These are phyloP conservation scores for Maniola hyperantus DNA, from an alignment of 2,888 invertebrate species.

Conservation along the genomic window DNA sequence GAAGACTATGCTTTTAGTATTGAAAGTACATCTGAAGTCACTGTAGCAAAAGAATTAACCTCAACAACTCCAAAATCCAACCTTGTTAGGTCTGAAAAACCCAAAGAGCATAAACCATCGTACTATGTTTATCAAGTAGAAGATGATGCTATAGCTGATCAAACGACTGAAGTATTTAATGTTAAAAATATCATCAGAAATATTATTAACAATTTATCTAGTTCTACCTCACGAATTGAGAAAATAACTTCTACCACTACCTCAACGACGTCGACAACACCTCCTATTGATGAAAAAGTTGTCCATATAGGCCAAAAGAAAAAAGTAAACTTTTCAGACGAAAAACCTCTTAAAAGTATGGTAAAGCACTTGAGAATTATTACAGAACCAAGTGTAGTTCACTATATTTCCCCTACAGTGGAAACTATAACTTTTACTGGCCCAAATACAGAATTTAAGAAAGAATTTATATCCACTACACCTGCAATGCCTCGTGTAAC, in stretches of 20 bases:
- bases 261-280: constrained; percentile 41
- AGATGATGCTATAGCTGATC: constrained; percentile 64
- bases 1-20: constrained; percentile 48
- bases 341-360: constrained; percentile 58
- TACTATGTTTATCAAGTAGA: constrained; percentile 69
- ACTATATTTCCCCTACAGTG: constrained; percentile 46
- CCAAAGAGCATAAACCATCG: constrained; percentile 52
- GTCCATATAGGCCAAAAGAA: constrained; percentile 73
- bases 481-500: constrained; percentile 50
- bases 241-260: constrained; percentile 46
- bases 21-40: constrained; percentile 48
- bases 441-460: constrained; percentile 38
- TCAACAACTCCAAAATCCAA: constrained; percentile 45
- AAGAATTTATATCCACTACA: constrained; percentile 53
- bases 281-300: constrained; percentile 56
- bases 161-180: constrained; percentile 72
- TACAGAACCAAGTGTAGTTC: constrained; percentile 57
- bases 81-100: constrained; percentile 47
- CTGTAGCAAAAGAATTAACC: constrained; percentile 38
- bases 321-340: constrained; percentile 54
- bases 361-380: constrained; percentile 66
- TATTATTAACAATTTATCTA: constrained; percentile 58
- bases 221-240: constrained; percentile 50
- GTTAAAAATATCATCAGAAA: constrained; percentile 70
- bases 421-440: constrained; percentile 45